phyloP scores from a whole-genome alignment of 2,113 vertebrate genomes.

The Chamaea fasciata region DNA sequence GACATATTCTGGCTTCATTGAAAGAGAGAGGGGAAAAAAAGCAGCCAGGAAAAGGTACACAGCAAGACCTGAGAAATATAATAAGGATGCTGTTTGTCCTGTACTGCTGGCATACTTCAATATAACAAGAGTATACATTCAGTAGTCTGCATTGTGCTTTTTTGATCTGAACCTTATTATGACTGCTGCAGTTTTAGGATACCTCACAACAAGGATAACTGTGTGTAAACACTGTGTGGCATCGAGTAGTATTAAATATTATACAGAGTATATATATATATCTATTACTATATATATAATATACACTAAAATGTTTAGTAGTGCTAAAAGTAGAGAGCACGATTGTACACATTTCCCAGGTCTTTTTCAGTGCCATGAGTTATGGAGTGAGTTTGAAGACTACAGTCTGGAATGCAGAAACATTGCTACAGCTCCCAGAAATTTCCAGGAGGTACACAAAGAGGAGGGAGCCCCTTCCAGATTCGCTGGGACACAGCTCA shows the following conservation, averaged over 20 bases:
- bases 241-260: background rate
- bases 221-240: background rate
- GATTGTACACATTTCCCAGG: background rate
- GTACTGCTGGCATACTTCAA: background rate
- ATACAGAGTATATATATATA: background rate
- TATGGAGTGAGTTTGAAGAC: background rate
- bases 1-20: background rate
- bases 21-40: background rate
- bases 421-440: background rate
- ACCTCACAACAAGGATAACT: background rate
- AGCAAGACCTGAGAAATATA: background rate
- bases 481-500: background rate
- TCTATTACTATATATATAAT: background rate
- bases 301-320: background rate
- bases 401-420: background rate
- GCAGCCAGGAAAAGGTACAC: background rate
- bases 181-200: background rate
- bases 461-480: background rate
- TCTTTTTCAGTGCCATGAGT: background rate
- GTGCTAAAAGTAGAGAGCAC: background rate
- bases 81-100: background rate
- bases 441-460: background rate
- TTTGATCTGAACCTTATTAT: background rate
- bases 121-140: background rate
- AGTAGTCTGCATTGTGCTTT: background rate